Evolutionary conservation across 2,113 vertebrate species (phyloP), one percentile per base, ranked within the genome.

Genomic region (Emydura subglobosa): DNA sequence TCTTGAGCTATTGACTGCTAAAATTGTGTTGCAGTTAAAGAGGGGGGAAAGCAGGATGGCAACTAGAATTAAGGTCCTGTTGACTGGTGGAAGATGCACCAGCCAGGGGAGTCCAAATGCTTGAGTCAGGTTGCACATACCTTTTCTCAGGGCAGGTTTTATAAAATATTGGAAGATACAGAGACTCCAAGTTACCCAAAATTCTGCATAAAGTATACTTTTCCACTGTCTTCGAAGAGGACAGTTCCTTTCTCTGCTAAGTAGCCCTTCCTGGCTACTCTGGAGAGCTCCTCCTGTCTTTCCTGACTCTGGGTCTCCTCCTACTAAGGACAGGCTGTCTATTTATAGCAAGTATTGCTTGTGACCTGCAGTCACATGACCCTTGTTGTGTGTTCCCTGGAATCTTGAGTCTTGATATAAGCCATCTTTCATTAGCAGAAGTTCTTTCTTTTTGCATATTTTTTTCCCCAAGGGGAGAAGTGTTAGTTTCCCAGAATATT

Each of bases 31-130:
- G 65, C 24, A 68, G 44, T 55, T 25, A 84, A 88, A 91, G 85
- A n/a, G 2, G 83, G 6, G 8, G 2, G 11, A 83, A 81, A 89
- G 4, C 5, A 0, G 0, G 10, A 8, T 50, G 25, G 11, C 25
- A 95, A 10, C 3, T 68, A 10, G 10, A 6, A 91, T 31, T 65
- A 21, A 47, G 22, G 25, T 12, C 22, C 61, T n/a, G 16, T 68
- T 17, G 61, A 11, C 34, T 68, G 61, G 61, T 68, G 61, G 34
- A 68, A 34, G 34, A 68, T 34, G 61, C 14, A 19, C 59, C 12
- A 61, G 6, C 13, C 14, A 12, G 14, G 29, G 29, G 31, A 34
- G 29, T 61, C 59, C 29, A 61, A 61, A 61, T 61, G 59, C 13
- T 31, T 61, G 57, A 61, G 11, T 61, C 59, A 61, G 59, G 14